Conservation (phyloP, 2,113 vertebrate genomes). For the Sitta europaea region DNA sequence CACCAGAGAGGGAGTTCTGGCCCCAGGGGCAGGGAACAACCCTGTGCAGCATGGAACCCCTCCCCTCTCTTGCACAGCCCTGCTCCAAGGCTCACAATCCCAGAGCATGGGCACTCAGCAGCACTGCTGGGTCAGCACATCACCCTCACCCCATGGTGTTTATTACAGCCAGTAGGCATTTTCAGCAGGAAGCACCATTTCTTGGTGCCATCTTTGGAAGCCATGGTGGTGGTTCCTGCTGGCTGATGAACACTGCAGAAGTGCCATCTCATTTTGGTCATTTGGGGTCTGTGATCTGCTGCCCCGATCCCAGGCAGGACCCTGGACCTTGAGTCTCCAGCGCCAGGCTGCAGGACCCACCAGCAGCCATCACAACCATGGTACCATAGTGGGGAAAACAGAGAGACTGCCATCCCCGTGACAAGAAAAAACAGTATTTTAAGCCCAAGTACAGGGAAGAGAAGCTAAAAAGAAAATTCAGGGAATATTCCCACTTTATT, state of each 20-base stretch:
- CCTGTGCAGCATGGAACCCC: rapidly evolving
- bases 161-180: not conserved
- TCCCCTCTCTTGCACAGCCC: not conserved
- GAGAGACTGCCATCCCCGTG: not conserved
- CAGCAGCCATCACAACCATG: not conserved
- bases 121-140: rapidly evolving
- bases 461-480: not conserved
- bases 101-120: not conserved
- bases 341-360: not conserved
- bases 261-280: not conserved
- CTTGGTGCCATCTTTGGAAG: not conserved
- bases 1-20: rapidly evolving
- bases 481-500: not conserved
- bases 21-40: rapidly evolving
- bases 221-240: rapidly evolving
- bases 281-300: not conserved
- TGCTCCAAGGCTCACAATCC: not conserved
- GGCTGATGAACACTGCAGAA: not conserved
- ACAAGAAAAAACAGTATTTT: not conserved
- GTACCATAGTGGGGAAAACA: rapidly evolving
- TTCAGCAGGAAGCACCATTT: not conserved
- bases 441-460: not conserved
- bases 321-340: no score
- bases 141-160: rapidly evolving
- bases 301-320: not conserved